Base-by-base conservation (phyloP, 2,888 invertebrate genomes). In the Hypercompe scribonia region DNA sequence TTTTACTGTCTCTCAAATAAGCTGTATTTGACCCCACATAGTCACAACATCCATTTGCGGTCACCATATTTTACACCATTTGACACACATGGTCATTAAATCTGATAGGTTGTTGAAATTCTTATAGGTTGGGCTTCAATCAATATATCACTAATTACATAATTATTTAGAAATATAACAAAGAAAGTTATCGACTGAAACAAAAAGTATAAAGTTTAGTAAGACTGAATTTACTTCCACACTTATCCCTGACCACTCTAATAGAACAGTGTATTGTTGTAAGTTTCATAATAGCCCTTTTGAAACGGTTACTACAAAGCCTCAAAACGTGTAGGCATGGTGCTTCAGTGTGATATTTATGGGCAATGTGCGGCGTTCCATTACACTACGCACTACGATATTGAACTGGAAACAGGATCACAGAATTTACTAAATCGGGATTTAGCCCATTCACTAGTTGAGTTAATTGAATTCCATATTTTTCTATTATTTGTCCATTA, bases 301-400 rank as follows among this genome's bases (percentile, higher is more conserved):
- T 78, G 73, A 80, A 87, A 84, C 84, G 83, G 81, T 78, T 79
- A 80, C 80, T 80, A 83, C 82, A 81, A n/a, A 80, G 80, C 81
- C 82, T 68, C 80, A 75, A 73, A 76, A 71, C 77, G 81, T 78
- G 83, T 77, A 82, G 82, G 82, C 81, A 79, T 80, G 75, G 75
- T 78, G 78, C 78, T 83, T 76, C 84, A 80, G 81, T 79, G 73
- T 73, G 74, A 84, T 88, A 86, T 88, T 89, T 89, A 89, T 87
- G 72, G 80, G 74, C 67, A 73, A 75, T 76, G 76, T 79, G 77
- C 70, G 71, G 79, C 73, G 68, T 77, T 80, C 82, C 68, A 74
- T n/a, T 80, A 69, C 54, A 74, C 68, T 72, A 73, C 73, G 75
- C 68, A 67, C 66, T 74, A 74, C 79, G 73, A 82, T 79, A 78